phyloP scores from a whole-genome alignment of 2,797 vertebrate genomes.

The Notolabrus celidotus region DNA sequence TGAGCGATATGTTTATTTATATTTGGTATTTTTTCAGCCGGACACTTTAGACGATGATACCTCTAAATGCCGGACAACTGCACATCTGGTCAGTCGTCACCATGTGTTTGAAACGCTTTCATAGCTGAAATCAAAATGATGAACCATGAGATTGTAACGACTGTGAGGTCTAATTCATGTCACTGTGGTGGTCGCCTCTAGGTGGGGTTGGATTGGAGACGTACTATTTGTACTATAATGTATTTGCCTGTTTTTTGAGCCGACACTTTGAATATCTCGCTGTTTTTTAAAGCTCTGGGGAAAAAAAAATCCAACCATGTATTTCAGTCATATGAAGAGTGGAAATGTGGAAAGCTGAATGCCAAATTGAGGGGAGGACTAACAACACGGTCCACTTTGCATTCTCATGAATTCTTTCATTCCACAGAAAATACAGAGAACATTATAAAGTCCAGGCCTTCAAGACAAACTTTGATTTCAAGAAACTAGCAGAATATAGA shows the following conservation, averaged over 20 bases:
- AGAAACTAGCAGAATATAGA: background rate
- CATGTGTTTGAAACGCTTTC: background rate
- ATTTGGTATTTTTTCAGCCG: too few relatives aligned
- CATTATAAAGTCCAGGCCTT: background rate
- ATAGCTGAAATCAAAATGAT: conserved; percentile 7
- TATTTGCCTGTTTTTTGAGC: background rate
- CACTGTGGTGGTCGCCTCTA: rapidly evolving
- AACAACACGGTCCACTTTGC: background rate
- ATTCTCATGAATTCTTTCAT: background rate
- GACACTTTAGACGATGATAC: too few relatives aligned
- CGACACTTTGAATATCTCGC: background rate
- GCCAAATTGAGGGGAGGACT: background rate
- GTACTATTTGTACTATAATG: rapidly evolving
- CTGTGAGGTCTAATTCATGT: background rate
- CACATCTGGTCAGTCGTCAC: too few relatives aligned
- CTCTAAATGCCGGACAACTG: too few relatives aligned
- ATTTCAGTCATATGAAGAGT: background rate
- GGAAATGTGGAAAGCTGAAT: background rate
- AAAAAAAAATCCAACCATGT: background rate
- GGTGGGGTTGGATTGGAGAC: background rate
- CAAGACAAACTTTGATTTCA: background rate
- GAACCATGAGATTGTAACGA: background rate
- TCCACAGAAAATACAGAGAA: background rate
- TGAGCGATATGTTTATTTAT: too few relatives aligned
- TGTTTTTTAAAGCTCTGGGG: background rate